Evolutionary conservation across 2,113 vertebrate genomes (phyloP).

Genomic region (Dasyprocta punctata): DNA sequence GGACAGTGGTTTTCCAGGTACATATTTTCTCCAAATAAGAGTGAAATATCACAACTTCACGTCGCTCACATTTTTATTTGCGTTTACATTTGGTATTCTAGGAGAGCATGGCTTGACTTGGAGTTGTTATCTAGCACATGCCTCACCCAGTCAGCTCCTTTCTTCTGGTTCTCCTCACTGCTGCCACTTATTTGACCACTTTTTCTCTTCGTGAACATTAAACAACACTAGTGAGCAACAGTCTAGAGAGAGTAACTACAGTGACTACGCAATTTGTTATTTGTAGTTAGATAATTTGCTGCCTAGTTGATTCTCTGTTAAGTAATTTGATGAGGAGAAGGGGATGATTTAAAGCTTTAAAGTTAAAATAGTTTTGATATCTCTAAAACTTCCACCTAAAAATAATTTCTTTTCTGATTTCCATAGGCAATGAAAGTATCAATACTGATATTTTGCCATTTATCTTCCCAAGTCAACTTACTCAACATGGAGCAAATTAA

Average conservation of each 20-base stretch:
- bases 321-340: not conserved
- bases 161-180: not conserved
- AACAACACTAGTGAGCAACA: not conserved
- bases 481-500: not conserved
- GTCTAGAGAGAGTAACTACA: not conserved
- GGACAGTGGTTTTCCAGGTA: not conserved
- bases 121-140: not conserved
- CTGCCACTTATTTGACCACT: not conserved
- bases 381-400: constrained; percentile 21
- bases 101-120: not conserved
- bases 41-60: not conserved
- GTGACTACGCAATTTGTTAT: not conserved
- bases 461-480: not conserved
- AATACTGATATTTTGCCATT: not conserved
- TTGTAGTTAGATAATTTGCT: not conserved
- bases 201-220: not conserved
- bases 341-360: not conserved
- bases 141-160: not conserved
- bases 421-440: not conserved
- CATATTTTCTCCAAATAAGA: not conserved
- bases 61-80: not conserved
- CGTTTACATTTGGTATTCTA: not conserved
- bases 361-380: not conserved
- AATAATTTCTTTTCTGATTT: not conserved
- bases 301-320: not conserved